A percentile compares a stretch with the other conserved stretches of the same genome.
Evolutionary conservation across 1,140 invertebrate genomes (phyloP).

Genomic region (Diabrotica undecimpunctata): DNA sequence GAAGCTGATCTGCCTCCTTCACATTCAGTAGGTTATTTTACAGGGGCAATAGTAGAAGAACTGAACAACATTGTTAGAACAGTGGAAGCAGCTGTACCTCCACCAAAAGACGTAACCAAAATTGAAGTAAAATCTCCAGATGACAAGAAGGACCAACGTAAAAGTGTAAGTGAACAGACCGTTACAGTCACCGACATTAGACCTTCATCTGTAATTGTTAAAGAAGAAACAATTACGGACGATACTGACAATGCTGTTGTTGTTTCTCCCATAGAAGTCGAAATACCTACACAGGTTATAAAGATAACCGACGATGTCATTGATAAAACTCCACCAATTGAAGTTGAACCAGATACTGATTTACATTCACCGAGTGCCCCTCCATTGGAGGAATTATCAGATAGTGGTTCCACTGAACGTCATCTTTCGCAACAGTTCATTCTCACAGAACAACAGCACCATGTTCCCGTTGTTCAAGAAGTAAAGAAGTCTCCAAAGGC

Average conservation of each 20-base stretch:
- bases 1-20: background rate
- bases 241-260: background rate
- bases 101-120: background rate
- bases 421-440: slow-evolving; percentile 28
- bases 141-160: background rate
- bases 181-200: background rate
- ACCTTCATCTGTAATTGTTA: background rate
- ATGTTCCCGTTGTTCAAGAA: slow-evolving; percentile 7
- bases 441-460: slow-evolving; percentile 19
- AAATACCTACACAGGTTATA: no score
- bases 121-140: background rate
- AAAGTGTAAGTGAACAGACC: background rate
- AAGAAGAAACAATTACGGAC: background rate
- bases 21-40: background rate
- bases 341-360: slow-evolving; percentile 1
- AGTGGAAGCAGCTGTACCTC: background rate
- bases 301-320: no score
- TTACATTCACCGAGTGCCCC: slow-evolving; percentile 19
- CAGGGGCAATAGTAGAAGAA: background rate
- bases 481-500: slow-evolving; percentile 14
- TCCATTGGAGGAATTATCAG: slow-evolving; percentile 23
- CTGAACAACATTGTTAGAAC: background rate
- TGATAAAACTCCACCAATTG: no score
- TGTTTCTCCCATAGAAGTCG: no score
- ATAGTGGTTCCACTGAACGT: slow-evolving; percentile 13